Percentiles rank a stretch among this genome's conserved stretches.
Evolutionary conservation across 2,888 invertebrate genomes (phyloP).

Genomic region (Agrotis segetum): DNA sequence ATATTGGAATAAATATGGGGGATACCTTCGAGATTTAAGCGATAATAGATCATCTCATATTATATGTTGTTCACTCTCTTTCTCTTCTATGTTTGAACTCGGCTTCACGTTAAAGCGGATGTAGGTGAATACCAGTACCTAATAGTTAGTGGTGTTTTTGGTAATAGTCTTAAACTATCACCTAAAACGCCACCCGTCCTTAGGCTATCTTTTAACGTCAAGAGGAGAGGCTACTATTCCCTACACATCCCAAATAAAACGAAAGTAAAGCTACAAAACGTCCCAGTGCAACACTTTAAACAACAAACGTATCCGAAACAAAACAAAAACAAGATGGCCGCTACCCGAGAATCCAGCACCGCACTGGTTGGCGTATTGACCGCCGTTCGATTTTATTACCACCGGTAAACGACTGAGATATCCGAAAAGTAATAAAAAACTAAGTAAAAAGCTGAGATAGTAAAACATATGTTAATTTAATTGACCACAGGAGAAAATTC

Average conservation of each 20-base stretch:
- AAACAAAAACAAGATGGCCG: slow-evolving; percentile 54
- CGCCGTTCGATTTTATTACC: slow-evolving; percentile 81
- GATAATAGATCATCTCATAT: no score
- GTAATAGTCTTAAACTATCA: no score
- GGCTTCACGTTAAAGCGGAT: no score
- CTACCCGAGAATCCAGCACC: slow-evolving; percentile 45
- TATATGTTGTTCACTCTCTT: no score
- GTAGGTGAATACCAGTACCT: no score
- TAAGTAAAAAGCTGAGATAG: slow-evolving; percentile 69
- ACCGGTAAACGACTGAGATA: slow-evolving; percentile 79
- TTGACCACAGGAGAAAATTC: slow-evolving; percentile 65
- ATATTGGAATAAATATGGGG: no score
- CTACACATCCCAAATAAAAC: slow-evolving; percentile 7
- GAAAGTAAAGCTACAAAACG: slow-evolving; percentile 21
- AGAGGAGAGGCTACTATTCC: no score
- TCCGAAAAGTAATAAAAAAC: slow-evolving; percentile 72
- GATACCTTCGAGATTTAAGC: no score
- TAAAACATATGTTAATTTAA: slow-evolving; percentile 82
- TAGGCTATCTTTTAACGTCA: no score
- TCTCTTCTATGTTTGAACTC: no score
- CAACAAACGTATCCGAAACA: slow-evolving; percentile 38
- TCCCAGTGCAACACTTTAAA: slow-evolving; percentile 41
- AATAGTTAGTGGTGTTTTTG: no score
- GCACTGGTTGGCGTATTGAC: slow-evolving; percentile 73
- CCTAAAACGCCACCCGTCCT: no score